Conservation (phyloP, 2,888 invertebrate genomes). For the Yponomeuta evonymella region DNA sequence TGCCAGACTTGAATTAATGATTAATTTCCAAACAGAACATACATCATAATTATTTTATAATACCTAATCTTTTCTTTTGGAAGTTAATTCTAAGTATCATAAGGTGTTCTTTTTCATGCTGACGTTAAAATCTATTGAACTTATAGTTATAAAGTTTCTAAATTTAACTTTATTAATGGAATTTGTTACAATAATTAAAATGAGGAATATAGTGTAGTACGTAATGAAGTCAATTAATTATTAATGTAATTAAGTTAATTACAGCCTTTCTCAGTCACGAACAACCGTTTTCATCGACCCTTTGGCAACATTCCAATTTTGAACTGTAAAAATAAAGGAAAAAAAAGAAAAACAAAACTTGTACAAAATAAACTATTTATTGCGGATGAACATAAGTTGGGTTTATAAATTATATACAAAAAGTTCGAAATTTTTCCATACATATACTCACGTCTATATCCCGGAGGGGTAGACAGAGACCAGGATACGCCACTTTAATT, state of each 20-base stretch:
- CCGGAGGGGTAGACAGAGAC: background rate
- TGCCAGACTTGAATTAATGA: background rate
- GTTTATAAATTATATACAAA: conserved; percentile 35
- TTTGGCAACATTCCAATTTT: background rate
- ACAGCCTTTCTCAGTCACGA: background rate
- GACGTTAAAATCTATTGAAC: background rate
- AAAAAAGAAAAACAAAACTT: conserved; percentile 33
- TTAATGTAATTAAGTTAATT: background rate
- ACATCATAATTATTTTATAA: background rate
- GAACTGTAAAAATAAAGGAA: background rate
- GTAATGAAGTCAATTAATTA: background rate
- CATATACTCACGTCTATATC: too few species aligned
- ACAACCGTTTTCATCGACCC: background rate
- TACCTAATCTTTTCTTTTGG: background rate
- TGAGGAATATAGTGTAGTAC: background rate
- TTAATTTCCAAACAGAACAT: background rate
- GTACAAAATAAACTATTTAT: conserved; percentile 64
- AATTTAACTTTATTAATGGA: background rate
- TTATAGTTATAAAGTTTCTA: background rate
- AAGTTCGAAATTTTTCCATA: background rate
- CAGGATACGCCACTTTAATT: background rate
- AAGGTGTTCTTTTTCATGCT: background rate
- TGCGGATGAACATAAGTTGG: conserved; percentile 51
- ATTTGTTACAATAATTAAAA: background rate
- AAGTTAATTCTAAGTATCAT: background rate